These are phyloP conservation scores for Steinernema hermaphroditum DNA, from an alignment of 2,888 invertebrate genomes.

Conservation along the genomic window DNA sequence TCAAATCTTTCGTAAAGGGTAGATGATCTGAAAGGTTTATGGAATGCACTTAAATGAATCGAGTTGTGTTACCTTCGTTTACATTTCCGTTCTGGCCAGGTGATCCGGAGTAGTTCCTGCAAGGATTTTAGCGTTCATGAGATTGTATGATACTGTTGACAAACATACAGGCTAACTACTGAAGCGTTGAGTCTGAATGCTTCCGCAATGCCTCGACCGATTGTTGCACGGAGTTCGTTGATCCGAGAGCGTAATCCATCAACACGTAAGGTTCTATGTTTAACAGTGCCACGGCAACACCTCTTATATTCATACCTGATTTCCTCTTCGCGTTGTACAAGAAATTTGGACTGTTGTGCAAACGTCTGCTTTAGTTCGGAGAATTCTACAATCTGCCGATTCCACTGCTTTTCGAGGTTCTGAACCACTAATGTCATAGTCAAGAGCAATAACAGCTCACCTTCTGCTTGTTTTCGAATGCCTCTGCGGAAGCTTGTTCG, in stretches of 20 bases:
- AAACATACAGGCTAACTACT: not conserved
- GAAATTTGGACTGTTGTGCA: not conserved
- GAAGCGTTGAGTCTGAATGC: conserved; percentile 16
- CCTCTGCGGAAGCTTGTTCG: not conserved
- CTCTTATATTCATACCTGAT: not conserved
- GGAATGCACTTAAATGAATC: not conserved
- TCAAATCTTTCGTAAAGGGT: not conserved
- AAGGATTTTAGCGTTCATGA: not conserved
- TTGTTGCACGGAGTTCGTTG: conserved; percentile 8
- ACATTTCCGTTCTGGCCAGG: not conserved
- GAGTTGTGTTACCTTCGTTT: not conserved
- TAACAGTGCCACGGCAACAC: no score
- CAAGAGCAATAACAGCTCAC: not conserved
- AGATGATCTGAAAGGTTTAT: not conserved
- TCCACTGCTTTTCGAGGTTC: conserved; percentile 4
- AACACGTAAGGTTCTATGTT: not conserved
- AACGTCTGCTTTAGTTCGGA: conserved; percentile 2
- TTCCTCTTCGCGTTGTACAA: not conserved
- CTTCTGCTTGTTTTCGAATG: not conserved
- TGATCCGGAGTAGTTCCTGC: not conserved
- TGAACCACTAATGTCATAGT: not conserved
- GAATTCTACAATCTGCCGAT: not conserved
- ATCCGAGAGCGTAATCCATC: conserved; percentile 6
- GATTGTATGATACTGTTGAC: not conserved
- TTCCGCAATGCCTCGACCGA: conserved; percentile 16